Evolutionary conservation across 1,140 invertebrate genomes (phyloP).

Genomic region (Drosophila chauvacae): DNA sequence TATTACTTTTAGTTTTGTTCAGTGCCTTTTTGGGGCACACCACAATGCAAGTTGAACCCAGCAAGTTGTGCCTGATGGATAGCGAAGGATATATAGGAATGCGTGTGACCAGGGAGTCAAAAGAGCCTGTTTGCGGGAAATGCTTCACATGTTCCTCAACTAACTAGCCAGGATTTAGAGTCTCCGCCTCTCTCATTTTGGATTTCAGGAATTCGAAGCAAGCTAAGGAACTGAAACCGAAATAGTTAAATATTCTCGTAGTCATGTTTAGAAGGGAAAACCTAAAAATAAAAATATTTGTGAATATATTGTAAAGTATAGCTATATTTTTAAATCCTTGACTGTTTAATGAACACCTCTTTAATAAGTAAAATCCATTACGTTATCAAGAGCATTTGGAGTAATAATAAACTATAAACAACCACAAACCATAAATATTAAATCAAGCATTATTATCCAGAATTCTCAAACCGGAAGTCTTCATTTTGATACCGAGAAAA

Average conservation of each 20-base stretch:
- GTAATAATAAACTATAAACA: background rate
- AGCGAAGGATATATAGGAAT: conserved; percentile 5
- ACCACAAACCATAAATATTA: background rate
- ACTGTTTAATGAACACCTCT: background rate
- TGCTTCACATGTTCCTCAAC: conserved; percentile 70
- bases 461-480: conserved; percentile 6
- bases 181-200: background rate
- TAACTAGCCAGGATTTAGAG: conserved; percentile 21
- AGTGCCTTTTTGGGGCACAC: background rate
- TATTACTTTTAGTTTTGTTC: background rate
- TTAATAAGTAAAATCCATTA: background rate
- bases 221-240: background rate
- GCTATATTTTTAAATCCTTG: too few species aligned
- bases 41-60: conserved; percentile 52
- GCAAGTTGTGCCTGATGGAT: conserved; percentile 62
- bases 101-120: conserved; percentile 9
- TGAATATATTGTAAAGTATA: background rate
- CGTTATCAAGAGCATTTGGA: background rate
- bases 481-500: background rate
- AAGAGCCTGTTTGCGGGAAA: conserved; percentile 53
- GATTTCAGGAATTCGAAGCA: background rate
- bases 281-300: background rate
- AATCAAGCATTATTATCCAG: background rate
- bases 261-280: background rate
- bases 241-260: background rate